phyloP scores from a whole-genome alignment of 1,140 invertebrate species.

The Cydia fagiglandana region DNA sequence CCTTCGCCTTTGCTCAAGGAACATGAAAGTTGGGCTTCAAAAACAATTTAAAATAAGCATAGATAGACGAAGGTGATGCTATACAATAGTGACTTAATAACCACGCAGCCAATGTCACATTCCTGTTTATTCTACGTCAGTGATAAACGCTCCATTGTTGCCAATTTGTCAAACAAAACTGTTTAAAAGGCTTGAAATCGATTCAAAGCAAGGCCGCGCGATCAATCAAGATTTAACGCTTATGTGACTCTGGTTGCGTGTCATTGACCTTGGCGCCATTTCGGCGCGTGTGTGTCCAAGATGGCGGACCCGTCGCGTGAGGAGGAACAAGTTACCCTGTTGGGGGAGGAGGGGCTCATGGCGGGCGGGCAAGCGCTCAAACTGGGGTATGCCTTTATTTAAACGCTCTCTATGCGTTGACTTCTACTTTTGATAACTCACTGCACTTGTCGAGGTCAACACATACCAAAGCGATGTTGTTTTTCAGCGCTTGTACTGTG shows the following conservation, averaged over 20 bases:
- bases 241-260: constrained; percentile 62
- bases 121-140: constrained; percentile 33
- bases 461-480: constrained; percentile 74
- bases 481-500: constrained; percentile 88
- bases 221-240: constrained; percentile 37
- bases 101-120: constrained; percentile 47
- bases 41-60: constrained; percentile 32
- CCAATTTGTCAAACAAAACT: constrained; percentile 37
- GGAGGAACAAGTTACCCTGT: constrained; percentile 95
- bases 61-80: constrained; percentile 1
- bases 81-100: constrained; percentile 38
- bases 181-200: constrained; percentile 26
- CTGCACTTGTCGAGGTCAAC: constrained; percentile 54
- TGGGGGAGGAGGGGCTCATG: constrained; percentile 95
- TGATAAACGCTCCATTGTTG: constrained; percentile 32
- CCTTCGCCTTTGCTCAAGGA: constrained; percentile 12
- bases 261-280: constrained; percentile 71
- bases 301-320: constrained; percentile 94
- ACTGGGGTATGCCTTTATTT: constrained; percentile 84
- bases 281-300: constrained; percentile 81
- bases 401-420: constrained; percentile 62
- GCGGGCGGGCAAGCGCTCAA: constrained; percentile 96
- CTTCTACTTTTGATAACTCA: constrained; percentile 39
- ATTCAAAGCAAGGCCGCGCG: constrained; percentile 15
- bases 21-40: constrained; percentile 45